Evolutionary conservation across 2,888 invertebrate genomes (phyloP).

Genomic region (Anarsia innoxiella): DNA sequence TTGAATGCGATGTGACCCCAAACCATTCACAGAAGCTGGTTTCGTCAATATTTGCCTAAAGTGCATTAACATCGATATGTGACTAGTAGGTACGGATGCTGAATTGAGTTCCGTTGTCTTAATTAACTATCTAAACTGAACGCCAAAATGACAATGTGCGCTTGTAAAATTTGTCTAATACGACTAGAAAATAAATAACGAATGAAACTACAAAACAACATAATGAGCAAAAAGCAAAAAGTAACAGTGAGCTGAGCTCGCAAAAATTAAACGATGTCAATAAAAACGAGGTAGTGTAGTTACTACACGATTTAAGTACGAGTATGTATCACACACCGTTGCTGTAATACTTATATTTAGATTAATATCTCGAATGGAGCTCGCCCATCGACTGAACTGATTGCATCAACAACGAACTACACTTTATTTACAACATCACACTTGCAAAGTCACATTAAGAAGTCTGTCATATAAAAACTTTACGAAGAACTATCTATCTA

Average conservation of each 20-base stretch:
- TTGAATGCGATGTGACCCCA: no score
- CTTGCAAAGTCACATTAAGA: slow-evolving; percentile 69
- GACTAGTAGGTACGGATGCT: slow-evolving; percentile 53
- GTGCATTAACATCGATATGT: slow-evolving; percentile 46
- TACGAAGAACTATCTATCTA: slow-evolving; percentile 58
- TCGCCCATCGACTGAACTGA: slow-evolving; percentile 32
- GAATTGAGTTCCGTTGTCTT: slow-evolving; percentile 38
- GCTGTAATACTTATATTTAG: slow-evolving; percentile 30
- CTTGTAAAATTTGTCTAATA: slow-evolving; percentile 45
- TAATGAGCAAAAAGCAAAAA: slow-evolving; percentile 58
- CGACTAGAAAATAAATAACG: slow-evolving; percentile 44
- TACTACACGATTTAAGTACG: slow-evolving; percentile 57
- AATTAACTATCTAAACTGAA: slow-evolving; percentile 36
- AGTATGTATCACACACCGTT: slow-evolving; percentile 53
- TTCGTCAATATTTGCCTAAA: slow-evolving; percentile 36
- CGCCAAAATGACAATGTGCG: slow-evolving; percentile 29
- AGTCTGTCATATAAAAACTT: slow-evolving; percentile 68
- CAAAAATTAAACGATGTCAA: slow-evolving; percentile 39
- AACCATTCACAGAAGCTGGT: slow-evolving; percentile 30
- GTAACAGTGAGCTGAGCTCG: slow-evolving; percentile 63
- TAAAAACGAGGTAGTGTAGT: slow-evolving; percentile 70
- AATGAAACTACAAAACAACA: slow-evolving; percentile 41
- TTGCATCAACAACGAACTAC: slow-evolving; percentile 37
- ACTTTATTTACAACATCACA: slow-evolving; percentile 67
- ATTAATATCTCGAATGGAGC: slow-evolving; percentile 31